Evolutionary conservation across 2,797 vertebrate species (phyloP).

Genomic region (Semaprochilodus insignis): DNA sequence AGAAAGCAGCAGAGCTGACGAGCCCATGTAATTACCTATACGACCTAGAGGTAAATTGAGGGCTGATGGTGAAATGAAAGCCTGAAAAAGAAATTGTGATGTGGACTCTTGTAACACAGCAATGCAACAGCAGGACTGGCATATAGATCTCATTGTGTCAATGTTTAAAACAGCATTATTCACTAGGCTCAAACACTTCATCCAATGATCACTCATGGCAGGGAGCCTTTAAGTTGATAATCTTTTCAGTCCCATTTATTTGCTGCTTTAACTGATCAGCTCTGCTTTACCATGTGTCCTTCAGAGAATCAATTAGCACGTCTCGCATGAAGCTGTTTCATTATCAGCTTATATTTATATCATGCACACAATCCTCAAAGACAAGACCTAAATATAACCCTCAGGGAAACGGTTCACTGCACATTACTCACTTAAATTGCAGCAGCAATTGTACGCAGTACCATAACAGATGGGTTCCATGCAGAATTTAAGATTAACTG

Average conservation of each 20-base stretch:
- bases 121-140: neutral
- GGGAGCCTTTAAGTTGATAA: neutral
- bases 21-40: constrained; percentile 82
- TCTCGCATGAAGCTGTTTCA: constrained; percentile 54
- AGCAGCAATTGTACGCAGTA: neutral
- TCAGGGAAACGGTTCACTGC: constrained; percentile 16
- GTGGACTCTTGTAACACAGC: neutral
- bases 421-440: neutral
- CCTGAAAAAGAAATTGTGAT: neutral
- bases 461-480: neutral
- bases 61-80: neutral
- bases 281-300: neutral
- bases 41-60: constrained; percentile 76
- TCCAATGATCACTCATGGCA: neutral
- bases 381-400: constrained; percentile 42
- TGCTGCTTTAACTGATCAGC: neutral
- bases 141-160: neutral
- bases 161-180: neutral
- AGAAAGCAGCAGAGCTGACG: constrained; percentile 77
- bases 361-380: constrained; percentile 23
- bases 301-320: constrained; percentile 50
- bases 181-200: neutral
- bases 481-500: neutral
- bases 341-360: constrained; percentile 44
- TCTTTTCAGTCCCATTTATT: neutral